phyloP scores from a whole-genome alignment of 2,888 invertebrate genomes.

The Aricia artaxerxes region DNA sequence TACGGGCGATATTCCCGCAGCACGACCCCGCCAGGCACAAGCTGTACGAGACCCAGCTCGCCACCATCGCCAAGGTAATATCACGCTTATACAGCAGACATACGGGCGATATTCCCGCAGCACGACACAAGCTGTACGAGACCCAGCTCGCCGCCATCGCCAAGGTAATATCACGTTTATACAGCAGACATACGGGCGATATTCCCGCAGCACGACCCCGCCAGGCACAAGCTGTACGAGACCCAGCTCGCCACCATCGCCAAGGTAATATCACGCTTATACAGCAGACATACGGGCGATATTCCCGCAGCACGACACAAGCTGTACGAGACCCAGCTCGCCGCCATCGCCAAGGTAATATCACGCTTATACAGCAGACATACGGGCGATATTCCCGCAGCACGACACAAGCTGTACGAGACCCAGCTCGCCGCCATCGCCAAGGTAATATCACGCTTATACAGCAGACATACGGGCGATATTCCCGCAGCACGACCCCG shows the following conservation, averaged over 20 bases:
- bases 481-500: slow-evolving; percentile 91
- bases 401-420: too few species aligned
- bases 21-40: too few species aligned
- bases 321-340: slow-evolving; percentile 62
- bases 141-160: too few species aligned
- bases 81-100: not conserved
- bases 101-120: too few species aligned
- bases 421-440: too few species aligned
- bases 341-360: slow-evolving; percentile 68
- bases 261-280: slow-evolving; percentile 50
- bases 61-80: slow-evolving; percentile 68
- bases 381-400: too few species aligned
- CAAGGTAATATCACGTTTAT: too few species aligned
- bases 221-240: slow-evolving; percentile 82
- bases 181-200: slow-evolving; percentile 43
- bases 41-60: slow-evolving; percentile 62
- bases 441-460: too few species aligned
- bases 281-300: not conserved
- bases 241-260: slow-evolving; percentile 76
- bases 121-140: too few species aligned
- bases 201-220: slow-evolving; percentile 91
- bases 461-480: slow-evolving; percentile 43
- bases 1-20: too few species aligned
- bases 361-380: not conserved
- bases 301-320: too few species aligned